These are phyloP conservation scores for Xestia xanthographa DNA, from an alignment of 2,888 invertebrate species.

Conservation along the genomic window DNA sequence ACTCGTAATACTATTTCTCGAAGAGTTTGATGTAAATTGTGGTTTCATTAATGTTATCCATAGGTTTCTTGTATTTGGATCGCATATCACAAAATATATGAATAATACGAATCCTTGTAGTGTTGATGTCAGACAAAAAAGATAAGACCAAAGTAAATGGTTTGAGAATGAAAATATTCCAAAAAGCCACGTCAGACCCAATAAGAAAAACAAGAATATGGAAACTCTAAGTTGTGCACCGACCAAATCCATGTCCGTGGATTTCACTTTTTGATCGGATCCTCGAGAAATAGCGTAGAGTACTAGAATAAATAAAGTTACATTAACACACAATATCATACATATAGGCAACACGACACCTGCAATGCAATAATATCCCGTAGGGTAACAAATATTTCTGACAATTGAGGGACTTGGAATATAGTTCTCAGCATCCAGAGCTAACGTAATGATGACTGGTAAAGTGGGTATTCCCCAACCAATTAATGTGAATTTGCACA, in stretches of 20 bases:
- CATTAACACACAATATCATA: slow-evolving; percentile 88
- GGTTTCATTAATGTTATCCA: slow-evolving; percentile 87
- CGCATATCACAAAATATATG: slow-evolving; percentile 91
- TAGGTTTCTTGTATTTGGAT: slow-evolving; percentile 88
- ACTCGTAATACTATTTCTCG: slow-evolving; percentile 82
- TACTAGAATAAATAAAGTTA: slow-evolving; percentile 89
- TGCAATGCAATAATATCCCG: slow-evolving; percentile 85
- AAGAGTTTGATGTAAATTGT: slow-evolving; percentile 74
- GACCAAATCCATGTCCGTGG: slow-evolving; percentile 81
- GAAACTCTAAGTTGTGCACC: slow-evolving; percentile 90
- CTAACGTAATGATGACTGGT: slow-evolving; percentile 87
- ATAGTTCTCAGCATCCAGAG: slow-evolving; percentile 86
- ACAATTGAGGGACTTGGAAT: slow-evolving; percentile 74
- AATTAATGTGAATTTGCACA: slow-evolving; percentile 91
- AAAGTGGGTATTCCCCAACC: slow-evolving; percentile 92
- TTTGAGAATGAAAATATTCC: slow-evolving; percentile 89
- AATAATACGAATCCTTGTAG: slow-evolving; percentile 92
- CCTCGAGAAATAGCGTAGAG: slow-evolving; percentile 88
- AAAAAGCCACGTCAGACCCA: slow-evolving; percentile 92
- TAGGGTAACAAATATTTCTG: slow-evolving; percentile 89
- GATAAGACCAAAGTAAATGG: slow-evolving; percentile 90
- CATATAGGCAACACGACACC: slow-evolving; percentile 89
- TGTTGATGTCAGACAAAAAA: slow-evolving; percentile 92
- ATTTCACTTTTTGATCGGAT: slow-evolving; percentile 87
- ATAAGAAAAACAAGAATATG: slow-evolving; percentile 90